A percentile compares a stretch with the other conserved stretches of the same genome.
These are phyloP conservation scores for Phrynosoma platyrhinos DNA, from an alignment of 2,113 vertebrate species.

Conservation along the genomic window DNA sequence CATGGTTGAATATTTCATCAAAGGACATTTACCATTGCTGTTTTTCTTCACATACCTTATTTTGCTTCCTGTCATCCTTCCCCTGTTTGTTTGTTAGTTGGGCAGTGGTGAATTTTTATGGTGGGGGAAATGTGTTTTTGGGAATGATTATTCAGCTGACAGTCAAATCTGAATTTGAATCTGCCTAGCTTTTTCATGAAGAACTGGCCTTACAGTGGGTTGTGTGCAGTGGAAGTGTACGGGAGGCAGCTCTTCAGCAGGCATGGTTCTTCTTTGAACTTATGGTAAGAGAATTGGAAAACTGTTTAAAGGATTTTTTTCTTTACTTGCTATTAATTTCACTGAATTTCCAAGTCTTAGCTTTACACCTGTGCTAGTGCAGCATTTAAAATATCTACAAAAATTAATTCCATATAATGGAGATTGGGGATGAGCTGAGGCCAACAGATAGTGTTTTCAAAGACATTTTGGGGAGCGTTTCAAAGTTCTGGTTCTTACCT, in stretches of 20 bases:
- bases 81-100: too few relatives aligned
- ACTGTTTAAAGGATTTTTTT: neutral
- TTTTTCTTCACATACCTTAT: slow-evolving; percentile 54
- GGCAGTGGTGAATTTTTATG: too few relatives aligned
- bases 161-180: slow-evolving; percentile 69
- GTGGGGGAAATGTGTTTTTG: slow-evolving; percentile 34
- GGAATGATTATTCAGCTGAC: neutral
- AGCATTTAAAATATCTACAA: neutral
- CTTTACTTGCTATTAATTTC: neutral
- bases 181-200: slow-evolving; percentile 92
- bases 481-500: neutral
- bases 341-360: neutral
- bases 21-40: slow-evolving; percentile 69
- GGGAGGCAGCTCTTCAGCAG: slow-evolving; percentile 96
- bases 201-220: slow-evolving; percentile 99
- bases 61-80: slow-evolving; percentile 72
- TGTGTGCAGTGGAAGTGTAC: slow-evolving; percentile 95
- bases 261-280: slow-evolving; percentile 99
- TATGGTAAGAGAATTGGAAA: slow-evolving; percentile 86
- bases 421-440: neutral
- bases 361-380: neutral
- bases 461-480: neutral
- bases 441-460: neutral
- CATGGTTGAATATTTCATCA: slow-evolving; percentile 76
- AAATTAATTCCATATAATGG: neutral